phyloP scores from a whole-genome alignment of 2,113 vertebrate genomes.

The Bungarus multicinctus region DNA sequence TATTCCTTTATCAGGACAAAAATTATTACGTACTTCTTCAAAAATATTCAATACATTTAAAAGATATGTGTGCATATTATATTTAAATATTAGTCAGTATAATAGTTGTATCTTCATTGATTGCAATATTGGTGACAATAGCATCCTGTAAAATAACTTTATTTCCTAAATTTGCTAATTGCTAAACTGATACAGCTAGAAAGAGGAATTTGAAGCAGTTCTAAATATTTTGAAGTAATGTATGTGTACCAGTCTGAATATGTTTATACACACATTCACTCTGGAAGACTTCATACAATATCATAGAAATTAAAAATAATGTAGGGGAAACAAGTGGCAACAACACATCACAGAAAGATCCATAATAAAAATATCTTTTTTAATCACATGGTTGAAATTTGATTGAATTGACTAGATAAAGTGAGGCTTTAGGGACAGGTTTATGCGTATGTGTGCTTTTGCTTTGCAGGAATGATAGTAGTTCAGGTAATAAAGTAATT shows the following conservation, averaged over 20 bases:
- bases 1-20: conserved; percentile 5
- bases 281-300: not conserved
- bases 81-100: not conserved
- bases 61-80: not conserved
- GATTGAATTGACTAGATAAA: not conserved
- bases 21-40: not conserved
- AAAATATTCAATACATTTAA: conserved; percentile 9
- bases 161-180: not conserved
- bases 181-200: not conserved
- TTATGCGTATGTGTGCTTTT: not conserved
- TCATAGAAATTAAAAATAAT: not conserved
- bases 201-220: not conserved
- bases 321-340: not conserved
- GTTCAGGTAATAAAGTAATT: not conserved
- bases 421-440: not conserved
- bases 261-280: not conserved
- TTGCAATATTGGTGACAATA: conserved; percentile 10
- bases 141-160: conserved; percentile 33
- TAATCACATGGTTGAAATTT: not conserved
- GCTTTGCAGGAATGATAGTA: not conserved
- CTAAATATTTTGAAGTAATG: not conserved
- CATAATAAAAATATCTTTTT: not conserved
- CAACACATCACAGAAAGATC: not conserved
- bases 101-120: not conserved
- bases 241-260: not conserved